These are phyloP conservation scores for Ornithoptera alexandrae DNA, from an alignment of 2,888 invertebrate species.

Conservation along the genomic window DNA sequence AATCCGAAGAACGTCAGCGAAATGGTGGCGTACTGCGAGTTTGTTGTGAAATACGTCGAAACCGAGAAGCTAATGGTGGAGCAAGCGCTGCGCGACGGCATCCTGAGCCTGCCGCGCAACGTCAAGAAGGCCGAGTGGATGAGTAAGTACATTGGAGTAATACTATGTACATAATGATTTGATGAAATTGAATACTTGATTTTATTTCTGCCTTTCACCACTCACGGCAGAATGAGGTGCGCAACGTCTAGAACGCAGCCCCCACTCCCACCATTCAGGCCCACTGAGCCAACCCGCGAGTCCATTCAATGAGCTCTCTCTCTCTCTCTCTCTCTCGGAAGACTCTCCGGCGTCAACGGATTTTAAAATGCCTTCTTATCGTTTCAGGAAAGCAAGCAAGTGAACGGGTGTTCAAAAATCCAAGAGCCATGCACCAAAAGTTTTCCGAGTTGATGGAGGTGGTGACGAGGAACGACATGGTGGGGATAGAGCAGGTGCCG, in stretches of 20 bases:
- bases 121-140: slow-evolving; percentile 30
- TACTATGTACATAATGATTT: no score
- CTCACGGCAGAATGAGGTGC: no score
- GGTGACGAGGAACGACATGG: slow-evolving; percentile 34
- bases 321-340: no score
- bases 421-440: slow-evolving; percentile 27
- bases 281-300: no score
- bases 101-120: slow-evolving; percentile 24
- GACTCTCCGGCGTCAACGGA: neutral
- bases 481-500: slow-evolving; percentile 29
- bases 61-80: slow-evolving; percentile 29
- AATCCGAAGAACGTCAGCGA: slow-evolving; percentile 34
- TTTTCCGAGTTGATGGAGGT: slow-evolving; percentile 25
- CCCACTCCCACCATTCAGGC: no score
- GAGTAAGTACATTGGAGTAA: slow-evolving; percentile 22
- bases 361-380: neutral
- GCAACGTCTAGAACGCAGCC: no score
- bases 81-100: slow-evolving; percentile 24
- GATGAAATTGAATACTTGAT: no score
- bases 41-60: slow-evolving; percentile 34
- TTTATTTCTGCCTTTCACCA: no score
- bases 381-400: slow-evolving; percentile 34
- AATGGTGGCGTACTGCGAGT: slow-evolving; percentile 36
- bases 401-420: slow-evolving; percentile 30
- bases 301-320: no score